phyloP scores from a whole-genome alignment of 53 echinoderm and acorn worm species.

The Antedon mediterranea region DNA sequence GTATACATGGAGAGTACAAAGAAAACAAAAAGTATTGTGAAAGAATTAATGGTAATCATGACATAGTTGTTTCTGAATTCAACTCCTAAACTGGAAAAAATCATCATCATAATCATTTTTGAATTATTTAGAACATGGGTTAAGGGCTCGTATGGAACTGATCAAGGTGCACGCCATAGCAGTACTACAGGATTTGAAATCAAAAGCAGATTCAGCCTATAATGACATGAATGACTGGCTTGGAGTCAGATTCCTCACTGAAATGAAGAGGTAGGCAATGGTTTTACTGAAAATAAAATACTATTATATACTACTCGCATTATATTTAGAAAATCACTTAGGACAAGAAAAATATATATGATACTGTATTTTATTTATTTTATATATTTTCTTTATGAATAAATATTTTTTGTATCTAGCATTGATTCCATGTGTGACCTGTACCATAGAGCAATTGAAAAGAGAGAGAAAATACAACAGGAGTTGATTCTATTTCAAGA shows the following conservation, averaged over 20 bases:
- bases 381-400: too few relatives aligned
- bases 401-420: slow-evolving; percentile 25
- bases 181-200: slow-evolving; percentile 71
- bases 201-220: slow-evolving; percentile 67
- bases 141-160: slow-evolving; percentile 87
- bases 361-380: too few relatives aligned
- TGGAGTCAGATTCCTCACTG: slow-evolving; percentile 66
- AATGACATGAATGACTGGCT: slow-evolving; percentile 98
- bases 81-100: too few relatives aligned
- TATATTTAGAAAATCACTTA: too few relatives aligned
- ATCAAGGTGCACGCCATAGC: slow-evolving; percentile 77
- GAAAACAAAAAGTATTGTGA: too few relatives aligned
- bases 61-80: too few relatives aligned
- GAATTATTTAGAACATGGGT: slow-evolving; percentile 31
- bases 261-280: slow-evolving; percentile 65
- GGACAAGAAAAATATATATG: too few relatives aligned
- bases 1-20: too few relatives aligned
- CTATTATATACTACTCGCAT: too few relatives aligned
- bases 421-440: slow-evolving; percentile 63
- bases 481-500: slow-evolving; percentile 72
- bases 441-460: slow-evolving; percentile 66
- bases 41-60: too few relatives aligned
- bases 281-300: too few relatives aligned
- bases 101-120: too few relatives aligned
- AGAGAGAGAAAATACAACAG: slow-evolving; percentile 54